phyloP scores from a whole-genome alignment of 2,888 invertebrate genomes.

The Lepidonotus clava region DNA sequence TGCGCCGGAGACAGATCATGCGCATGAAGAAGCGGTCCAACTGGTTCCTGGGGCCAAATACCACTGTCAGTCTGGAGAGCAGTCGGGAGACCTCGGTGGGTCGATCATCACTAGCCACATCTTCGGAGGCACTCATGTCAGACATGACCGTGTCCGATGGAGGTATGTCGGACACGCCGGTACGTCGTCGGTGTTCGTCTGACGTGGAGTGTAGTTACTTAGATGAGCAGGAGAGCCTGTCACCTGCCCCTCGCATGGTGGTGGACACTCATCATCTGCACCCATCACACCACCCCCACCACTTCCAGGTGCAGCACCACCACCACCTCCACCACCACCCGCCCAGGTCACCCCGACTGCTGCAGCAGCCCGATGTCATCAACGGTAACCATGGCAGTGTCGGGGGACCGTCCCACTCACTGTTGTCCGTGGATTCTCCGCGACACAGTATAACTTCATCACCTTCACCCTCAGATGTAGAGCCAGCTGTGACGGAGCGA shows the following conservation, averaged over 20 bases:
- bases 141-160: constrained; percentile 55
- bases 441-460: constrained; percentile 31
- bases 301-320: constrained; percentile 20
- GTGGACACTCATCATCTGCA: constrained; percentile 23
- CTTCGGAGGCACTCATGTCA: constrained; percentile 56
- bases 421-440: constrained; percentile 15
- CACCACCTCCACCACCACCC: neutral
- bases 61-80: constrained; percentile 22
- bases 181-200: constrained; percentile 31
- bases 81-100: constrained; percentile 58
- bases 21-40: constrained; percentile 98
- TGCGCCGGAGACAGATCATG: constrained; percentile 90
- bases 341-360: neutral
- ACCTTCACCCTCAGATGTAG: constrained; percentile 15
- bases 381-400: constrained; percentile 56
- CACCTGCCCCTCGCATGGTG: neutral
- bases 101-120: constrained; percentile 55
- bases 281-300: constrained; percentile 35
- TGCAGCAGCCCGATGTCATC: constrained; percentile 42
- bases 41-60: constrained; percentile 86
- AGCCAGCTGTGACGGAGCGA: constrained; percentile 55
- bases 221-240: constrained; percentile 40
- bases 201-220: constrained; percentile 48
- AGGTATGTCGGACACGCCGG: constrained; percentile 55
- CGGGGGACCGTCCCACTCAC: neutral